Percentiles rank a stretch among this genome's conserved stretches.
Conservation (phyloP, 2,888 invertebrate genomes). For the Leptothorax acervorum region DNA sequence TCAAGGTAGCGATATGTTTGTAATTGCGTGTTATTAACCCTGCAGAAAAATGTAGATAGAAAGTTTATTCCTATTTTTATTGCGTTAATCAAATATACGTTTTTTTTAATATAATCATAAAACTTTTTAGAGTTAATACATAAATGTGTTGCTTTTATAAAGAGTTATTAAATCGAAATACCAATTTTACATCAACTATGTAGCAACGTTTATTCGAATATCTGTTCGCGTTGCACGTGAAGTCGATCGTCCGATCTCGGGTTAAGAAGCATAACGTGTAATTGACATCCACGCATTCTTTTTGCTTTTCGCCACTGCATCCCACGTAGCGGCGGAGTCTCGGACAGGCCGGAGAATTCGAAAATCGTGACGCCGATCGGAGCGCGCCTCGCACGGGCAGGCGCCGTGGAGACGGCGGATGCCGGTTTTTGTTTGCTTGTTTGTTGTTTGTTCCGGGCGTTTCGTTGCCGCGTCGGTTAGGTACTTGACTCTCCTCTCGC, state of each 20-base stretch:
- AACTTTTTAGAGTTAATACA: neutral
- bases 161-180: neutral
- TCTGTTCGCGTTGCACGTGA: neutral
- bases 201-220: neutral
- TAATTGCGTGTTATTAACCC: neutral
- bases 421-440: slow-evolving; percentile 78
- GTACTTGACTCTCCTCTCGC: slow-evolving; percentile 68
- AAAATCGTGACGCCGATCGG: slow-evolving; percentile 70
- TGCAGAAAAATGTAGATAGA: neutral
- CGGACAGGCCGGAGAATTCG: slow-evolving; percentile 64
- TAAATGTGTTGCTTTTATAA: neutral
- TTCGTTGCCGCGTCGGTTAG: slow-evolving; percentile 73
- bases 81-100: neutral
- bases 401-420: slow-evolving; percentile 81
- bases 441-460: slow-evolving; percentile 81
- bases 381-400: slow-evolving; percentile 67
- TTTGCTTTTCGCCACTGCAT: neutral
- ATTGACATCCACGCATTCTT: slow-evolving; percentile 32
- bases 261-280: slow-evolving; percentile 43
- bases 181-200: slow-evolving; percentile 19
- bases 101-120: neutral
- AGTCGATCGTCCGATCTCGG: slow-evolving; percentile 15
- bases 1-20: too few species aligned
- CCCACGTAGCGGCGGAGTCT: slow-evolving; percentile 2
- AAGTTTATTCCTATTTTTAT: neutral